Evolutionary conservation across 2,797 vertebrate species (phyloP).

Genomic region (Apodemus agrarius): DNA sequence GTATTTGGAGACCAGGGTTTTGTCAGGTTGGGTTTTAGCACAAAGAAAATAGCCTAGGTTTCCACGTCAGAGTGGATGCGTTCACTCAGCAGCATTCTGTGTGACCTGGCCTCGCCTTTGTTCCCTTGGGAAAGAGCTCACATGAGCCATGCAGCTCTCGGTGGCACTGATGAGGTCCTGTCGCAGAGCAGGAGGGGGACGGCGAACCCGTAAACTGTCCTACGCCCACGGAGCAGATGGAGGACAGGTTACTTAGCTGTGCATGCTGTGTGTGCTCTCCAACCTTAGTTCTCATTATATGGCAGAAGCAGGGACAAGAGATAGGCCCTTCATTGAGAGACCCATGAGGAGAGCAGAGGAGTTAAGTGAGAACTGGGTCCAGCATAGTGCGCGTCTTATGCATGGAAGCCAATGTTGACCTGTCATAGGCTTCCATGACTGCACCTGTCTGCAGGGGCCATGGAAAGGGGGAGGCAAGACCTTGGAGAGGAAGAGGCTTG

Average conservation of each 20-base stretch:
- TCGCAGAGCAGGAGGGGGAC: not conserved
- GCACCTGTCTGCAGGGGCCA: not conserved
- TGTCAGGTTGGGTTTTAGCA: not conserved
- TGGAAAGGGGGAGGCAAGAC: not conserved
- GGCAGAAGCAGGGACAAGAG: no score
- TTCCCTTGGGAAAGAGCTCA: not conserved
- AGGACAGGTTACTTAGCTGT: not conserved
- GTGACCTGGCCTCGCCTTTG: not conserved
- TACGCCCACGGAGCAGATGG: not conserved
- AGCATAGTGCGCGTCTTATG: accelerated
- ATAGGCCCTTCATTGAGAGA: not conserved
- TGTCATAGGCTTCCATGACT: not conserved
- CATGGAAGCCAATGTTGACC: accelerated
- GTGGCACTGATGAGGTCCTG: not conserved
- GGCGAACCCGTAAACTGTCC: not conserved
- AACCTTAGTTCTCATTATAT: no score
- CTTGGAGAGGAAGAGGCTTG: not conserved
- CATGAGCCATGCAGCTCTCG: not conserved
- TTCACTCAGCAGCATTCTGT: not conserved
- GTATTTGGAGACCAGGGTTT: not conserved
- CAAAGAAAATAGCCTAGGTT: slow-evolving; percentile 40
- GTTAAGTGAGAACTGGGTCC: not conserved
- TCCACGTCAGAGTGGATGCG: not conserved
- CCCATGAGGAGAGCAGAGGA: not conserved
- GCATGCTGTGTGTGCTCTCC: not conserved